Conservation (phyloP, 2,888 invertebrate species). For the Heliconius sara region DNA sequence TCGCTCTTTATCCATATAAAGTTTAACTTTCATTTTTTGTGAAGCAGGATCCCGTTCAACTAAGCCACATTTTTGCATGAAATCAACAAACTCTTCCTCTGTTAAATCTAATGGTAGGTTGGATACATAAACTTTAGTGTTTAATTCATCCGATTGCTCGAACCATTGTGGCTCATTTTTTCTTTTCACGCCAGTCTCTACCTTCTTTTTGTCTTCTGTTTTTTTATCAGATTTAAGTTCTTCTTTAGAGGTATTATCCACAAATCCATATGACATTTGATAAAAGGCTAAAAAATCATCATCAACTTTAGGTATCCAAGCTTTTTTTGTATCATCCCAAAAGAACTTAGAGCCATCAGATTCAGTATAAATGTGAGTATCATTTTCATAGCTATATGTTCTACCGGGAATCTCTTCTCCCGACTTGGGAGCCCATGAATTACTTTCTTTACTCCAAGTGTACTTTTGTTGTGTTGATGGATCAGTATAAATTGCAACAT, state of each 20-base stretch:
- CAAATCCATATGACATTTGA: constrained; percentile 97
- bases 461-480: constrained; percentile 87
- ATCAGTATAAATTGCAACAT: constrained; percentile 89
- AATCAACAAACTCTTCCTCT: constrained; percentile 93
- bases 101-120: constrained; percentile 95
- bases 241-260: constrained; percentile 82
- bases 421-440: constrained; percentile 73
- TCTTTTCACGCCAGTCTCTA: constrained; percentile 79
- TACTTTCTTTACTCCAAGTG: constrained; percentile 83
- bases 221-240: constrained; percentile 63
- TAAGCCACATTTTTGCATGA: constrained; percentile 98
- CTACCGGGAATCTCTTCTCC: constrained; percentile 64
- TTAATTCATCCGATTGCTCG: constrained; percentile 91
- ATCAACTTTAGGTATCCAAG: constrained; percentile 98
- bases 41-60: constrained; percentile 93
- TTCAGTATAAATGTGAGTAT: constrained; percentile 91
- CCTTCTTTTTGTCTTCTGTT: constrained; percentile 66
- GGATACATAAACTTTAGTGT: constrained; percentile 98
- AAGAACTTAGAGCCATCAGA: constrained; percentile 94
- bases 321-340: constrained; percentile 95
- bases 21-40: constrained; percentile 93
- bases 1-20: constrained; percentile 92
- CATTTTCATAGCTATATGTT: constrained; percentile 89
- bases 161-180: constrained; percentile 92
- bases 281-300: constrained; percentile 98